These are phyloP conservation scores for Crioceris asparagi DNA, from an alignment of 2,888 invertebrate genomes.

Conservation along the genomic window DNA sequence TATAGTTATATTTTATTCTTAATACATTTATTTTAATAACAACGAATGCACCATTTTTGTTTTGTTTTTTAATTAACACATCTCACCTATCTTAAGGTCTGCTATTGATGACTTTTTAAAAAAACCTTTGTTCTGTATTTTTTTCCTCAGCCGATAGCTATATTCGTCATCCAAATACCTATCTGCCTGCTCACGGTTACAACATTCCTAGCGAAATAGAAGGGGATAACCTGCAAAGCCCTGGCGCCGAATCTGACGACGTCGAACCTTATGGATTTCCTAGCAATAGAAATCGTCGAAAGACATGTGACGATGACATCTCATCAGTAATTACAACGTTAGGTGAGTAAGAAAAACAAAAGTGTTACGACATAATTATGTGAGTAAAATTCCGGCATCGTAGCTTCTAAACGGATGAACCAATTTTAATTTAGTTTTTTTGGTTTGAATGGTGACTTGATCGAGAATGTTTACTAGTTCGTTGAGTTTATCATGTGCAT, in stretches of 20 bases:
- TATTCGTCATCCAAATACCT: constrained; percentile 73
- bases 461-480: no score
- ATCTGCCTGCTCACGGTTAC: constrained; percentile 56
- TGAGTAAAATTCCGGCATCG: no score
- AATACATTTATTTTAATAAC: no score
- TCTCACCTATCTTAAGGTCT: no score
- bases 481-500: no score
- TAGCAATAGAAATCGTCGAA: constrained; percentile 37
- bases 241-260: constrained; percentile 39
- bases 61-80: constrained; percentile 5
- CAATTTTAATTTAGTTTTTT: no score
- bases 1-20: no score
- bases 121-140: no score
- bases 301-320: constrained; percentile 49
- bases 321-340: constrained; percentile 59
- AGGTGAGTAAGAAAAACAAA: constrained; percentile 32
- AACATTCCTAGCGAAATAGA: constrained; percentile 58
- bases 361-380: no score
- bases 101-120: constrained; percentile 2
- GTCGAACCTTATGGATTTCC: constrained; percentile 43
- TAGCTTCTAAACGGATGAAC: no score
- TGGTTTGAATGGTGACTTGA: no score
- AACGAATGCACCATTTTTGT: background rate
- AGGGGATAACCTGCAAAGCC: constrained; percentile 41
- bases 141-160: constrained; percentile 48